These are phyloP conservation scores for Artibeus lituratus DNA, from an alignment of 2,797 vertebrate genomes.

Conservation along the genomic window DNA sequence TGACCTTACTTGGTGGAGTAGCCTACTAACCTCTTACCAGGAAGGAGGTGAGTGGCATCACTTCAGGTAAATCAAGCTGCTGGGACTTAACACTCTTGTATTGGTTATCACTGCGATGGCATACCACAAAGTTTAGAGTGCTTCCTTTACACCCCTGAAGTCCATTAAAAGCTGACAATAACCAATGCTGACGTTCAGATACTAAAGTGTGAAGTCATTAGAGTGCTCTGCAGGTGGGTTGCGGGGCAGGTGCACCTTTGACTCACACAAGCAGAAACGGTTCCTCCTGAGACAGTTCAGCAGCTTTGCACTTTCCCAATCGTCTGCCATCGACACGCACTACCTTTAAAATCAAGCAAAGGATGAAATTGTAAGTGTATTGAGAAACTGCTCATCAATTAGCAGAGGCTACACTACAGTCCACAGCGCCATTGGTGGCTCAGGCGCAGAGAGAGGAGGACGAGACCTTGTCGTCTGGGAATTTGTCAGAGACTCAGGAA, in stretches of 20 bases:
- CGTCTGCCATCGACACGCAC: not conserved
- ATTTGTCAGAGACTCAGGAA: not conserved
- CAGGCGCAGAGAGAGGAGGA: accelerated
- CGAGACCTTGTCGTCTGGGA: not conserved
- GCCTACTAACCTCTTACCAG: not conserved
- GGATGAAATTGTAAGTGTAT: not conserved
- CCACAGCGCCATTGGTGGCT: not conserved
- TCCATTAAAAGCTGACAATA: not conserved
- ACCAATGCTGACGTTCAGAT: not conserved
- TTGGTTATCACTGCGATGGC: not conserved
- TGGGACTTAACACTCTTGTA: not conserved
- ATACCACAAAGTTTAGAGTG: not conserved
- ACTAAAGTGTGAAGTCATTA: not conserved
- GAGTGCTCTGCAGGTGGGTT: not conserved
- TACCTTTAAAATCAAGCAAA: not conserved
- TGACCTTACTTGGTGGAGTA: not conserved
- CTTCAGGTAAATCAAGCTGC: not conserved
- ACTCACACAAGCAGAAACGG: not conserved
- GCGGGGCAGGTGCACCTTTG: not conserved
- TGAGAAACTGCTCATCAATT: not conserved
- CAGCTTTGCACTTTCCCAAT: not conserved
- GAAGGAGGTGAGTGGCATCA: not conserved
- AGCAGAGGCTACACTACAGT: not conserved
- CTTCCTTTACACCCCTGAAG: not conserved
- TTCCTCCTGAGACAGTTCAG: not conserved